A percentile compares a stretch with the other conserved stretches of the same genome.
phyloP scores from a whole-genome alignment of 1,140 invertebrate genomes.

The Phocides pigmalion region DNA sequence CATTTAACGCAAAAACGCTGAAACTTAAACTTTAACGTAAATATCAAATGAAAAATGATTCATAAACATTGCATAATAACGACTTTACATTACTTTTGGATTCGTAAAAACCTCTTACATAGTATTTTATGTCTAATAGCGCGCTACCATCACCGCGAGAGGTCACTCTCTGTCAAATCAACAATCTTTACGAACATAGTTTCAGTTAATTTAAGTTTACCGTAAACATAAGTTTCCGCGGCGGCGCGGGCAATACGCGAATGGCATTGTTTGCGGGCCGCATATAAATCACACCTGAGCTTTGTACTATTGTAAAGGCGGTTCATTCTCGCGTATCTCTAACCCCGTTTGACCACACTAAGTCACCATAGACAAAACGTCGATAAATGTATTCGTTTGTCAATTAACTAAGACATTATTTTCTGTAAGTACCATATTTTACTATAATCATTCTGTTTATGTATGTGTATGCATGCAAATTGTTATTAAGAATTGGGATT shows the following conservation, averaged over 20 bases:
- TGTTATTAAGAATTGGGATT: too few relatives aligned
- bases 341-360: slow-evolving; percentile 40
- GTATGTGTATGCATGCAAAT: too few relatives aligned
- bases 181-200: slow-evolving; percentile 47
- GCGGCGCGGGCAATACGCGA: slow-evolving; percentile 44
- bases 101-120: neutral
- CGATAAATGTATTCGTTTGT: too few relatives aligned
- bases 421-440: too few relatives aligned
- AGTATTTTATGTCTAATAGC: slow-evolving; percentile 10
- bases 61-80: too few relatives aligned
- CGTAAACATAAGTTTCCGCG: slow-evolving; percentile 71
- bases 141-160: neutral
- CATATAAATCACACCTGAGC: slow-evolving; percentile 73
- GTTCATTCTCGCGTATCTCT: slow-evolving; percentile 48
- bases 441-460: too few relatives aligned
- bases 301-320: slow-evolving; percentile 53
- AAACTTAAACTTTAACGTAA: too few relatives aligned
- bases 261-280: slow-evolving; percentile 71
- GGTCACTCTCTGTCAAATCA: slow-evolving; percentile 17
- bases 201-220: slow-evolving; percentile 78
- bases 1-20: too few relatives aligned
- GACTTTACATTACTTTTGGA: neutral
- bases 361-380: too few relatives aligned
- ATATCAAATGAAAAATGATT: too few relatives aligned
- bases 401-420: too few relatives aligned